phyloP scores from a whole-genome alignment of 2,113 vertebrate species.

The Neodon shergylaensis region DNA sequence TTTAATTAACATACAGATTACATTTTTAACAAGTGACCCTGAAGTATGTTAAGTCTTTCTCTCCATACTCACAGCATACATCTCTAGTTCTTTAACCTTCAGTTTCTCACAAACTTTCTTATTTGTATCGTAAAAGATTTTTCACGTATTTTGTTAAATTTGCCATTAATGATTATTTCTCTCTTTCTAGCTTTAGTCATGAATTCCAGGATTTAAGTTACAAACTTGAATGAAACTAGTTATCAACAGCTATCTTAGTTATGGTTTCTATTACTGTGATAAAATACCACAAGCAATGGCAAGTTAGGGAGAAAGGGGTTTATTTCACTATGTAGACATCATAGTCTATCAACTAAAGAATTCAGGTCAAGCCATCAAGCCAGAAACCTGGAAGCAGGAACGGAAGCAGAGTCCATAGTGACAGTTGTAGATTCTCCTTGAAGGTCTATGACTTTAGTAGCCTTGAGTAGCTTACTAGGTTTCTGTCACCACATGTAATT shows the following conservation, averaged over 20 bases:
- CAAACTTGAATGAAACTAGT: not conserved
- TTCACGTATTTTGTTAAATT: not conserved
- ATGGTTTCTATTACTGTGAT: not conserved
- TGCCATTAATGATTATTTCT: not conserved
- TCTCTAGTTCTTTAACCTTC: not conserved
- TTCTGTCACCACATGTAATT: not conserved
- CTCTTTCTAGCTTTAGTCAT: not conserved
- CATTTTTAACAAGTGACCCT: not conserved
- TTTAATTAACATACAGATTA: not conserved
- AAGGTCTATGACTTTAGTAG: not conserved
- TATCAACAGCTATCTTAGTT: not conserved
- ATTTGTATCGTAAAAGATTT: not conserved
- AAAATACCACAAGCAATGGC: not conserved
- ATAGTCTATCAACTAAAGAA: not conserved
- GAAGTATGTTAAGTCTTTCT: not conserved
- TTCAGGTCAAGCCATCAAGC: not conserved
- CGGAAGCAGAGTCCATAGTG: not conserved
- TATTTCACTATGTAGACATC: not conserved
- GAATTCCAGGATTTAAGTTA: not conserved
- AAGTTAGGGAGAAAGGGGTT: not conserved
- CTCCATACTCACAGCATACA: not conserved
- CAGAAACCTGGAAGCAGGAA: not conserved
- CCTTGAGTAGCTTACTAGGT: not conserved
- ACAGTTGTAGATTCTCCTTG: not conserved
- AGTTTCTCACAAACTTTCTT: not conserved